Base-by-base conservation (phyloP, 2,888 invertebrate species). In the Elmis aenea region DNA sequence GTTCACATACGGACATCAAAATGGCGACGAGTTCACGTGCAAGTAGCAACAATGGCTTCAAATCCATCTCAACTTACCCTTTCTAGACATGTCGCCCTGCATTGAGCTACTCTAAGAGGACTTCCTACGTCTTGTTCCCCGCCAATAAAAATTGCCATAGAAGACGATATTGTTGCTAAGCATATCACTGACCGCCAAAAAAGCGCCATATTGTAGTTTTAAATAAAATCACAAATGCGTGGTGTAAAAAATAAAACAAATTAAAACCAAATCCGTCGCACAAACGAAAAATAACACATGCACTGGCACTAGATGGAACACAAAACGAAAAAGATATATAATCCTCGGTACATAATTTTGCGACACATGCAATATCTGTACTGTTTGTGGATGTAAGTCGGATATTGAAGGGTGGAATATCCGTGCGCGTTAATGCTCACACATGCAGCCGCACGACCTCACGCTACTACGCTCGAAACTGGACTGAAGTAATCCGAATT, bases 31-130 rank as follows among this genome's bases (percentile, higher is more conserved):
- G n/a, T n/a, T n/a, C n/a, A n/a, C n/a, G n/a, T n/a, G n/a, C n/a
- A n/a, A n/a, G n/a, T n/a, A n/a, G n/a, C n/a, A n/a, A n/a, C n/a
- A n/a, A n/a, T n/a, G n/a, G n/a, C n/a, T n/a, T n/a, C n/a, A n/a
- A n/a, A n/a, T n/a, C n/a, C n/a, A n/a, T n/a, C n/a, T 5, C 18
- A 29, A 58, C 68, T 68, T 72, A 83, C 82, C 80, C 77, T 79
- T 72, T 80, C 77, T 58, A 82, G 73, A 67, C 82, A 83, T 51
- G 80, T 79, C 50, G 82, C 81, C 66, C 82, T 70, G 66, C 82
- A 83, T 57, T 82, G 81, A 52, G 82, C 82, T 52, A 82, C 81
- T 58, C 81, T 74, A 50, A 83, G 67, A 38, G 82, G 82, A 55
- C 81, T 82, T 42, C 79, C 80, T 52, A 82, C 77, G 63, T 81